These are phyloP conservation scores for Microctonus hyperodae DNA, from an alignment of 2,888 invertebrate species.

Conservation along the genomic window DNA sequence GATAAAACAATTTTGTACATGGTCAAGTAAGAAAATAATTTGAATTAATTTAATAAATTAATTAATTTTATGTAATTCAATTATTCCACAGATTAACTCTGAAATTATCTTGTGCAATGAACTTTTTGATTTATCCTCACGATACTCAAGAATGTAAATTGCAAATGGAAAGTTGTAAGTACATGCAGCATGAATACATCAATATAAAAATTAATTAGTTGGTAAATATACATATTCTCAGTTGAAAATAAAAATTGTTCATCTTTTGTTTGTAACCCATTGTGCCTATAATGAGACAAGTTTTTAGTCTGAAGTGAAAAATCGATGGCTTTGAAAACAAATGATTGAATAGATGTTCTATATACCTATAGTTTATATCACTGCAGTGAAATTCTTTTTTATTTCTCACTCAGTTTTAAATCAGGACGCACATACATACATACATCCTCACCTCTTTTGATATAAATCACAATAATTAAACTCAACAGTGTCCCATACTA, in stretches of 20 bases:
- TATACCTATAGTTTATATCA: neutral
- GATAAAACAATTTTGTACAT: constrained; percentile 86
- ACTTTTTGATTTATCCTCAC: constrained; percentile 92
- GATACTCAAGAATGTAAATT: constrained; percentile 94
- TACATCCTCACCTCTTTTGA: neutral
- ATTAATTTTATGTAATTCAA: neutral
- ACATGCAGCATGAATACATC: too few species aligned
- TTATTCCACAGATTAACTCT: constrained; percentile 73
- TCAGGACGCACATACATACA: neutral
- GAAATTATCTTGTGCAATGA: constrained; percentile 91
- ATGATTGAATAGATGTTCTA: constrained; percentile 26
- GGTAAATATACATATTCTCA: neutral
- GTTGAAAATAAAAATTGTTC: neutral
- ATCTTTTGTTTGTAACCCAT: neutral
- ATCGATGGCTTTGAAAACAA: constrained; percentile 41
- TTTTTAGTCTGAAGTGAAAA: constrained; percentile 39
- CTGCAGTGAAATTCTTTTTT: constrained; percentile 1
- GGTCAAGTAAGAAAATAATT: constrained; percentile 73
- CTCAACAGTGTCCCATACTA: constrained; percentile 87
- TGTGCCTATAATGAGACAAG: constrained; percentile 10
- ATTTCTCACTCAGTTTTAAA: neutral
- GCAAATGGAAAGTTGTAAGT: constrained; percentile 95
- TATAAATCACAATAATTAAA: constrained; percentile 46
- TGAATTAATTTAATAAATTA: neutral
- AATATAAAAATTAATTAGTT: neutral